Conservation (phyloP, 2,113 vertebrate genomes). For the Halcyon malimbica region DNA sequence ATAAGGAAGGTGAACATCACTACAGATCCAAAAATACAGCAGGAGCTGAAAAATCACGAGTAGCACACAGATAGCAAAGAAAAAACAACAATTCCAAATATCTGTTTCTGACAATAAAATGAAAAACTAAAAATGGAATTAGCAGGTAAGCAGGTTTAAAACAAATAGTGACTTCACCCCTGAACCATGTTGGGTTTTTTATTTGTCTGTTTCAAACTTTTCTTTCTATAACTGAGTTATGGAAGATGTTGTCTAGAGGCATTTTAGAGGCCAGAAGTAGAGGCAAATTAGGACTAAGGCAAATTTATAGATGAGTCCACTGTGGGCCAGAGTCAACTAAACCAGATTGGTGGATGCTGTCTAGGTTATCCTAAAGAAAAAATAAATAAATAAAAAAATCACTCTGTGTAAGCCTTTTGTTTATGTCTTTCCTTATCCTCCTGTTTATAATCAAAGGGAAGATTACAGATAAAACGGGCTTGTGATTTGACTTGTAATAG, state of each 20-base stretch:
- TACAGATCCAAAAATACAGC: background rate
- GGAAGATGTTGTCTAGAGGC: background rate
- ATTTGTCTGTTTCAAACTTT: background rate
- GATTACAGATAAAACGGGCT: background rate
- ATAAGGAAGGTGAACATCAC: background rate
- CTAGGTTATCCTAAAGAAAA: background rate
- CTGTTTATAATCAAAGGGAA: slow-evolving; percentile 31
- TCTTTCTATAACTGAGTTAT: background rate
- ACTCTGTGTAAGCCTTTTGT: background rate
- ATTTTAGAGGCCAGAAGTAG: background rate
- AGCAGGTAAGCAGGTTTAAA: background rate
- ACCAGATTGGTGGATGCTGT: background rate
- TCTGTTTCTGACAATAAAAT: background rate
- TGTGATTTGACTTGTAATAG: slow-evolving; percentile 27
- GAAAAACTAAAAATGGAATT: background rate
- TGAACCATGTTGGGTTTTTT: too few relatives aligned
- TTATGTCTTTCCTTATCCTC: background rate
- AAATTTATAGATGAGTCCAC: background rate
- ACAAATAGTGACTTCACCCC: background rate
- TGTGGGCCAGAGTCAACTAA: background rate
- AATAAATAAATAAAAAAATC: background rate
- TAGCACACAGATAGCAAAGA: background rate
- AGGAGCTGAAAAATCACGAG: background rate
- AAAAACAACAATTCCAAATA: background rate
- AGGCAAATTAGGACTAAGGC: background rate